Evolutionary conservation across 2,113 vertebrate species (phyloP).

Genomic region (Suncus etruscus): DNA sequence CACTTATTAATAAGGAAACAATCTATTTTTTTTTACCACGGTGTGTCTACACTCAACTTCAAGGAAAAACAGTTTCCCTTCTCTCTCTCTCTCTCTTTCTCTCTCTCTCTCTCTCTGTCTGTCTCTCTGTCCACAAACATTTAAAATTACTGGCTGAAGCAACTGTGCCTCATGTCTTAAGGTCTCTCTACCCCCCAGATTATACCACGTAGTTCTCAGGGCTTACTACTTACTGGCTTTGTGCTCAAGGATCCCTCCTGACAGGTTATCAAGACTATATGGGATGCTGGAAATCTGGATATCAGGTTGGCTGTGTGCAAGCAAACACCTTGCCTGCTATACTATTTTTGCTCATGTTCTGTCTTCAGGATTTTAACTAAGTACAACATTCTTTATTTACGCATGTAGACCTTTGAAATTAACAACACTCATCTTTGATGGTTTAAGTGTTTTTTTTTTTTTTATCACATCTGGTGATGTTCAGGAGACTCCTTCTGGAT

Average conservation of each 20-base stretch:
- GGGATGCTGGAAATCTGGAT: too few relatives aligned
- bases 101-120: not conserved
- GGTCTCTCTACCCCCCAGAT: too few relatives aligned
- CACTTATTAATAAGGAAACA: not conserved
- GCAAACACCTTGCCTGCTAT: too few relatives aligned
- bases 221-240: too few relatives aligned
- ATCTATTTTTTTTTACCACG: too few relatives aligned
- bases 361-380: not conserved
- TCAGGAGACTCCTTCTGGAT: too few relatives aligned
- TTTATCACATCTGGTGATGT: too few relatives aligned
- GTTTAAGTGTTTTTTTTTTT: conserved; percentile 28
- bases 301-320: too few relatives aligned
- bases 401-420: not conserved
- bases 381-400: not conserved
- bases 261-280: too few relatives aligned
- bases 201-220: too few relatives aligned
- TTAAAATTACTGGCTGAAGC: not conserved
- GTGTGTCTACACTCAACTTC: not conserved
- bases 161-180: not conserved
- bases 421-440: not conserved
- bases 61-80: not conserved
- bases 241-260: too few relatives aligned
- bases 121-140: not conserved
- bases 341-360: too few relatives aligned
- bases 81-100: not conserved